Evolutionary conservation across 1,140 invertebrate species (phyloP).

Genomic region (Ericerus pela): DNA sequence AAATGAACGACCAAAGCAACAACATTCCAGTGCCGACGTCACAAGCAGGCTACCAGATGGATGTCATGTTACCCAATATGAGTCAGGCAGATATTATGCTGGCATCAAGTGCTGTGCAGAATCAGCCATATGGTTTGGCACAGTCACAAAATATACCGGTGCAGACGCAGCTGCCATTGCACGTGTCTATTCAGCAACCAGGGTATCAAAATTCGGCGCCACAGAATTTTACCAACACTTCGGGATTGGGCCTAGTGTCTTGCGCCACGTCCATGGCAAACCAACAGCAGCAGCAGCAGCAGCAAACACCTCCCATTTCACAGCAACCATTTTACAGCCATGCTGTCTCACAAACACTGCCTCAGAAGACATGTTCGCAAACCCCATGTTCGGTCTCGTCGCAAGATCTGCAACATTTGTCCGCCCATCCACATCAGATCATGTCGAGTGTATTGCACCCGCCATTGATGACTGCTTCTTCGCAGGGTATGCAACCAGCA

Average conservation of each 20-base stretch:
- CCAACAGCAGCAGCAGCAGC: too few relatives aligned
- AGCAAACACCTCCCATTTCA: slow-evolving; percentile 6
- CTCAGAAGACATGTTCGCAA: too few relatives aligned
- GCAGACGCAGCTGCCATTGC: not conserved
- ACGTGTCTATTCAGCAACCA: not conserved
- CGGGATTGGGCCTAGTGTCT: not conserved
- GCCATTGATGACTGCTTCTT: not conserved
- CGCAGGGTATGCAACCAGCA: not conserved
- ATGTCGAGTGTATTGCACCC: not conserved
- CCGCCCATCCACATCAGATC: not conserved
- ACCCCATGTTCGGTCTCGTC: not conserved
- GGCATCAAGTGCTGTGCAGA: not conserved
- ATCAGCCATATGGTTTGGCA: not conserved
- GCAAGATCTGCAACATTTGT: slow-evolving; percentile 6
- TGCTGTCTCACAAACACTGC: too few relatives aligned
- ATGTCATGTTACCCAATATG: not conserved
- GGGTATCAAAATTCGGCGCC: not conserved
- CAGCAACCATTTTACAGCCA: not conserved
- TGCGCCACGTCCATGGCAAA: not conserved
- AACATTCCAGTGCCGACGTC: not conserved
- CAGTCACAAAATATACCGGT: not conserved
- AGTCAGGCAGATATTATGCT: not conserved
- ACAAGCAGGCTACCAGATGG: not conserved
- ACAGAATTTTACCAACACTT: not conserved
- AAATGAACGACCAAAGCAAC: not conserved